Conservation (phyloP, 1,140 invertebrate species). For the Drosophila saltans region DNA sequence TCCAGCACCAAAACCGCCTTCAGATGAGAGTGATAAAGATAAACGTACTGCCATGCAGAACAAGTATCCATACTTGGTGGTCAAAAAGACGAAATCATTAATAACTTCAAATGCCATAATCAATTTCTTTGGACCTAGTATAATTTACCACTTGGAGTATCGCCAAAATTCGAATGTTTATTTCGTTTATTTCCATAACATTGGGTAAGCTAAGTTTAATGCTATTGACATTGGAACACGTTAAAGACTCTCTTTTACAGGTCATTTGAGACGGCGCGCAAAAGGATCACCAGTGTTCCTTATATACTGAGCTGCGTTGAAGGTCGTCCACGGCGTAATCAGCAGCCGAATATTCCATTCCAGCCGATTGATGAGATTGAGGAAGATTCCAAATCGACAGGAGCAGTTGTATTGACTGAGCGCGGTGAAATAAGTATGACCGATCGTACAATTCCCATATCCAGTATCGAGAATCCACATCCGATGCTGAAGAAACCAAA, state of each 20-base stretch:
- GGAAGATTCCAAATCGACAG: background rate
- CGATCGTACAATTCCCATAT: conserved; percentile 34
- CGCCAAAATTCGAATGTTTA: conserved; percentile 11
- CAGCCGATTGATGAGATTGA: background rate
- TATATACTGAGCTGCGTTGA: conserved; percentile 20
- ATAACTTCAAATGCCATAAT: conserved; percentile 22
- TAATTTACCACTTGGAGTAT: conserved; percentile 41
- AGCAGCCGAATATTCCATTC: background rate
- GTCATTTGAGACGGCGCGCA: conserved; percentile 38
- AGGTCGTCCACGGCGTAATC: conserved; percentile 6
- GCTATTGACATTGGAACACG: background rate
- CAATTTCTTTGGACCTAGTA: conserved; percentile 41
- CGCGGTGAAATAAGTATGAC: conserved; percentile 16
- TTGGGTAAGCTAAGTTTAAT: conserved; percentile 39
- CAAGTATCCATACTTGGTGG: conserved; percentile 51
- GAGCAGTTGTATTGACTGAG: conserved; percentile 3
- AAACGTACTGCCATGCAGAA: background rate
- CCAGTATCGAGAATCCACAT: conserved; percentile 23
- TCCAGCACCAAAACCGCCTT: background rate
- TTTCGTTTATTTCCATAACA: conserved; percentile 50
- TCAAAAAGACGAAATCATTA: conserved; percentile 28
- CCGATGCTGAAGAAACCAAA: conserved; percentile 36
- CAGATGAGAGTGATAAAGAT: background rate
- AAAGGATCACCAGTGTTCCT: conserved; percentile 33
- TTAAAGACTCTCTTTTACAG: conserved; percentile 20